Evolutionary conservation across 2,797 vertebrate species (phyloP).

Genomic region (Numenius phaeopus): DNA sequence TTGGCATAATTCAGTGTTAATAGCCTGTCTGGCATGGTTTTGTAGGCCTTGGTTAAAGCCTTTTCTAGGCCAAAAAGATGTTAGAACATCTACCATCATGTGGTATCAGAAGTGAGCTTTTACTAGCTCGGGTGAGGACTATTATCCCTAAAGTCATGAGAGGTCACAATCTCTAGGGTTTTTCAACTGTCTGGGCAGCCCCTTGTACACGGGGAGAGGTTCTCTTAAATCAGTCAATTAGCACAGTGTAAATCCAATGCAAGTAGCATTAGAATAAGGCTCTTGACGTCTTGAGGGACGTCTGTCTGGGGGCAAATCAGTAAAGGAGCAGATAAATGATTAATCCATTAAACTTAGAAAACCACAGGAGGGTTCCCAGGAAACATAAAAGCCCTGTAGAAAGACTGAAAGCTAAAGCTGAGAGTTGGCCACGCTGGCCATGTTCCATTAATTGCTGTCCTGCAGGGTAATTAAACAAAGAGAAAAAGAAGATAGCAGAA

Average conservation of each 20-base stretch:
- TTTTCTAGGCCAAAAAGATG: background rate
- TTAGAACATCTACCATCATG: background rate
- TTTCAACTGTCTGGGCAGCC: background rate
- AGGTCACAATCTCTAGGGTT: background rate
- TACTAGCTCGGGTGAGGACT: background rate
- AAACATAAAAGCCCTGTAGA: background rate
- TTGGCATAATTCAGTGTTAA: background rate
- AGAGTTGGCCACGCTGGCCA: fast-evolving
- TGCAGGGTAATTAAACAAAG: conserved; percentile 14
- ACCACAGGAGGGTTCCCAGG: background rate
- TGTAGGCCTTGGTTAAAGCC: background rate
- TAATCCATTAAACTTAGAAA: background rate
- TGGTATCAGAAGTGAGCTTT: background rate
- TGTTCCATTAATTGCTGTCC: background rate
- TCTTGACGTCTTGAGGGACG: background rate
- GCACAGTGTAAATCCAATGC: background rate
- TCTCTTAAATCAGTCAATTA: background rate
- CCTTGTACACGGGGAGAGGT: background rate
- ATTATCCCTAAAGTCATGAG: background rate
- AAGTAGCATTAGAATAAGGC: background rate
- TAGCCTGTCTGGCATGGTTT: background rate
- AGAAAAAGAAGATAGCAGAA: background rate
- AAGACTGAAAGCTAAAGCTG: background rate
- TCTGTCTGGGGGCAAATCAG: background rate
- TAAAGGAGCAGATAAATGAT: background rate